Base-by-base conservation (phyloP, 1,140 invertebrate species). In the Drosophila sp. region DNA sequence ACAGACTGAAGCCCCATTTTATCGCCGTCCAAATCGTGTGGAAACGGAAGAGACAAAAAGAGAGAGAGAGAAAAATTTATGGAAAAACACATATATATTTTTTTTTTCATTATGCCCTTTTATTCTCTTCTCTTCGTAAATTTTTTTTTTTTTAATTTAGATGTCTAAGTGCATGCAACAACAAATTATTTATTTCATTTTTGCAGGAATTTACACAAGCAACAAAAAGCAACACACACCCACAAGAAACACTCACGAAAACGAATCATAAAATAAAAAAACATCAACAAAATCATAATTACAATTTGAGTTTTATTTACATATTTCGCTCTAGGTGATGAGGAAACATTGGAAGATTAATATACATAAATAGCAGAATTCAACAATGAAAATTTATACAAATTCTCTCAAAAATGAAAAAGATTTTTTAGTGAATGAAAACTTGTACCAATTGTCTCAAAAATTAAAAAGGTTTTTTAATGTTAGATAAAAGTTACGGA, bases 101-200 rank as follows among this genome's bases (percentile, higher is more conserved):
- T 38, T 38, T 38, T 35, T 35, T 35, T 35, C 5, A 50, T 7
- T 7, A 17, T 4, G 17, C 2, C 10, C 27, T 50, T 50, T 8
- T 8, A 47, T 10, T 8, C 25, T 50, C 3, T 25, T 27, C 3
- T 27, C 8, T 25, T 27, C 10, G 2, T 35, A 35, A 35, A 35
- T 23, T 47, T 47, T 50, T 50, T 50, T 50, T 50, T 50, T 25
- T 50, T 25, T 50, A 27, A 66, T 69, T 55, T 89, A 86, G 79
- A 76, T 72, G 54, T 83, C 65, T 87, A 87, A 87, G 83, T 89
- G 84, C 83, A 87, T 89, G 80, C 80, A 63, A 70, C 40, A 76
- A 76, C 75, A 83, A 89, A 89, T 80, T 89, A 89, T 89, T 89
- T 89, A 89, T 89, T 89, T 89, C 84, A 89, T 89, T 82, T 87